phyloP scores from a whole-genome alignment of 2,888 invertebrate genomes.

The Nephrotoma flavescens region DNA sequence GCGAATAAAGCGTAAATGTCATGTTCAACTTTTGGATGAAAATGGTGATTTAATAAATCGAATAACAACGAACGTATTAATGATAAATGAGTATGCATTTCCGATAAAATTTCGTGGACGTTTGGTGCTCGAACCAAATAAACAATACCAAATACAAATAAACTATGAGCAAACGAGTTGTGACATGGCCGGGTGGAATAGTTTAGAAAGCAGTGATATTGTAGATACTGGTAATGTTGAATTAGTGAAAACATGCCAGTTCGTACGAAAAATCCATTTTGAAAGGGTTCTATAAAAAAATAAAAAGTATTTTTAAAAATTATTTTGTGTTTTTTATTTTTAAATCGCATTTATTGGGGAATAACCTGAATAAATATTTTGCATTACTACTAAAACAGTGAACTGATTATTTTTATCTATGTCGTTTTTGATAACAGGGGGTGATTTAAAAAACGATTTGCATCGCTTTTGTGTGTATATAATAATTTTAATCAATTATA shows the following conservation, averaged over 20 bases:
- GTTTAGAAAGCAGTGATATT: not conserved
- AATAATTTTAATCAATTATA: not conserved
- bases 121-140: not conserved
- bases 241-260: not conserved
- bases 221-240: not conserved
- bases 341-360: not conserved
- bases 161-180: not conserved
- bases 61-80: not conserved
- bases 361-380: not conserved
- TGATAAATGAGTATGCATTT: not conserved
- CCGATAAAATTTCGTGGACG: not conserved
- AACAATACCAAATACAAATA: not conserved
- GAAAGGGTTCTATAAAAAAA: not conserved
- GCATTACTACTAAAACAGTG: not conserved
- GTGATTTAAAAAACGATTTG: slow-evolving; percentile 15
- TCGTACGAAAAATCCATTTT: not conserved
- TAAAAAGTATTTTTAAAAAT: not conserved
- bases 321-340: not conserved
- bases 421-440: not conserved
- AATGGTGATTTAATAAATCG: not conserved
- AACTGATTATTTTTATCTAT: not conserved
- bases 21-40: not conserved
- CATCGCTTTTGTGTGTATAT: not conserved
- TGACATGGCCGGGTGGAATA: not conserved
- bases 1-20: not conserved